Evolutionary conservation across 2,113 vertebrate species (phyloP), one percentile per base, ranked within the genome.

Genomic region (Aspiorhynchus laticeps): DNA sequence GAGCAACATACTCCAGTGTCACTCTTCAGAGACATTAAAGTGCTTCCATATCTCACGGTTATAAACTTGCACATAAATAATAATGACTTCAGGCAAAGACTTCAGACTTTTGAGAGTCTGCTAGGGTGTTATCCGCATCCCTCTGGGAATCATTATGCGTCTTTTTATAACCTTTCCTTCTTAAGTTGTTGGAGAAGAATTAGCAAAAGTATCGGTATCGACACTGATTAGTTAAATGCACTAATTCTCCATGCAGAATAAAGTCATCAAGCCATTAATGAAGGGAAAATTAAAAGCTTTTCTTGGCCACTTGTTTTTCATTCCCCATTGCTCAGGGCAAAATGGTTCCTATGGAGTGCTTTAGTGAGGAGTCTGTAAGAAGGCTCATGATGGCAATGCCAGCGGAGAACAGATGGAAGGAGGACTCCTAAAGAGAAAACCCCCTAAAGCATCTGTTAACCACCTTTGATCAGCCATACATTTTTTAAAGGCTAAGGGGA

Each of bases 401-500:
- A 83, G 86, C 5, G 88, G 87, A 88, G 31, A 92, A 90, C 94
- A 94, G 94, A 95, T 93, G 94, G 93, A 87, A 89, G 85, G 56
- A 88, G 91, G 87, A 89, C 69, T 93, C 93, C 91, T 89, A 75
- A 85, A 93, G 92, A 91, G 86, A 83, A 87, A 78, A 88, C 86
- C 88, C 91, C 89, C 92, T 84, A 90, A 92, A 93, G 90, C 92
- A 91, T 93, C 91, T 93, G 91, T 89, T 93, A 92, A 92, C 89
- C 85, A 90, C 87, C 92, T 93, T 90, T 89, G 90, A 92, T 92
- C 89, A 83, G 59, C 61, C 75, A 86, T 86, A 75, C 84, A 74
- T 74, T 69, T 80, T 86, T 84, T 67, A 89, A 80, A 86, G 75
- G 84, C 79, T 85, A 76, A 74, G 21, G 75, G 71, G 81, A 81